Evolutionary conservation across 1,140 invertebrate species (phyloP).

Genomic region (Drosophila kohkoa): DNA sequence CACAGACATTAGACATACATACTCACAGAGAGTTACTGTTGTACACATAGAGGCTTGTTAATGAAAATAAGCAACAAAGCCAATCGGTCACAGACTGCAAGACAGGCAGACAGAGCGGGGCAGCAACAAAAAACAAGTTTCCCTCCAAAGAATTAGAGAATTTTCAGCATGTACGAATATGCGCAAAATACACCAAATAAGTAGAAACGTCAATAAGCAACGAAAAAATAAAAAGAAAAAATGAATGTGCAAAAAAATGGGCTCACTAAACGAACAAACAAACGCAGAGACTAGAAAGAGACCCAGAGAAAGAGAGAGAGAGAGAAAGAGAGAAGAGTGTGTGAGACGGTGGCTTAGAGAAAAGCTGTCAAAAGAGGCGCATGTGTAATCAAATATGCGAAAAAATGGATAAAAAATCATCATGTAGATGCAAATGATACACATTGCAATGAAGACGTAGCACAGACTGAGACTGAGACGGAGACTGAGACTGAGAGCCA

Average conservation of each 20-base stretch:
- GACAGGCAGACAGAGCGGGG: constrained; percentile 13
- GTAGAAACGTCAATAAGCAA: constrained; percentile 76
- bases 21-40: constrained; percentile 60
- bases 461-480: neutral
- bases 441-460: constrained; percentile 2
- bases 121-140: constrained; percentile 56
- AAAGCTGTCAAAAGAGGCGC: constrained; percentile 60
- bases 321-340: constrained; percentile 10
- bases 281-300: constrained; percentile 29
- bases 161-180: constrained; percentile 74
- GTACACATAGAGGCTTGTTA: constrained; percentile 74
- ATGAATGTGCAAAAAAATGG: constrained; percentile 18
- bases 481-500: neutral
- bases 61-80: constrained; percentile 82
- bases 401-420: constrained; percentile 57
- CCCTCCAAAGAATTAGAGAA: constrained; percentile 54
- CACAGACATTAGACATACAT: constrained; percentile 32
- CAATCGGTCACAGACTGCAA: constrained; percentile 57
- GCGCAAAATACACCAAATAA: constrained; percentile 81
- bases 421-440: constrained; percentile 63
- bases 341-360: constrained; percentile 39
- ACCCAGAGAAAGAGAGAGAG: constrained; percentile 9
- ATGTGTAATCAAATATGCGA: constrained; percentile 75
- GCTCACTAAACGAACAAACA: constrained; percentile 66
- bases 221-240: constrained; percentile 45